Percentiles rank a stretch among this genome's conserved stretches.
These are phyloP conservation scores for Varroa destructor DNA, from an alignment of 1,140 invertebrate species.

Conservation along the genomic window DNA sequence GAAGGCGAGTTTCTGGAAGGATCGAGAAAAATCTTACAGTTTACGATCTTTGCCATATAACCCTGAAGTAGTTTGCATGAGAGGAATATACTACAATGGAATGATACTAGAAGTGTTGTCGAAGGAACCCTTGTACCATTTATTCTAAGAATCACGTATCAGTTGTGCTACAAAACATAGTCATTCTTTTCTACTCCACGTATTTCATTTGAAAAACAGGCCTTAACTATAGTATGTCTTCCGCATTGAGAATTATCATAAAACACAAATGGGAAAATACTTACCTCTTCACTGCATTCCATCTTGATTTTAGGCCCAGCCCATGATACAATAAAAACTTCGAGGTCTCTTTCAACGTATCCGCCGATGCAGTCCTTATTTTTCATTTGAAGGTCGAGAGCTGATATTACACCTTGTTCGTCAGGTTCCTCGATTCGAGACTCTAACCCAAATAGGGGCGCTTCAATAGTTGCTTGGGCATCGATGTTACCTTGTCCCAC, in stretches of 20 bases:
- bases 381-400: conserved; percentile 4
- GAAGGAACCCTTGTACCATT: no score
- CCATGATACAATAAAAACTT: conserved; percentile 11
- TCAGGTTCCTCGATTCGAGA: not conserved
- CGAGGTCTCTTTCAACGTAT: conserved; percentile 10
- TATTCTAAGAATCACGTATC: no score
- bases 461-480: not conserved
- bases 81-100: no score
- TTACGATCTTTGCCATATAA: no score
- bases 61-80: no score
- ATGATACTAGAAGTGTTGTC: no score
- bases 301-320: conserved; percentile 12
- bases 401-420: conserved; percentile 17
- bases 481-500: not conserved
- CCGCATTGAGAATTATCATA: no score
- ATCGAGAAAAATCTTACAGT: no score
- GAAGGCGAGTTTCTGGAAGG: conserved; percentile 8
- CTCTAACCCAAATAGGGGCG: conserved; percentile 3
- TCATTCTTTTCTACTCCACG: not conserved
- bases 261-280: no score
- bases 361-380: conserved; percentile 7
- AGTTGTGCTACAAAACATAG: not conserved
- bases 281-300: conserved; percentile 17
- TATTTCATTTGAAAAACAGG: no score
- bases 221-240: no score